Evolutionary conservation across 1,140 invertebrate genomes (phyloP).

Genomic region (Drosophila navojoa): DNA sequence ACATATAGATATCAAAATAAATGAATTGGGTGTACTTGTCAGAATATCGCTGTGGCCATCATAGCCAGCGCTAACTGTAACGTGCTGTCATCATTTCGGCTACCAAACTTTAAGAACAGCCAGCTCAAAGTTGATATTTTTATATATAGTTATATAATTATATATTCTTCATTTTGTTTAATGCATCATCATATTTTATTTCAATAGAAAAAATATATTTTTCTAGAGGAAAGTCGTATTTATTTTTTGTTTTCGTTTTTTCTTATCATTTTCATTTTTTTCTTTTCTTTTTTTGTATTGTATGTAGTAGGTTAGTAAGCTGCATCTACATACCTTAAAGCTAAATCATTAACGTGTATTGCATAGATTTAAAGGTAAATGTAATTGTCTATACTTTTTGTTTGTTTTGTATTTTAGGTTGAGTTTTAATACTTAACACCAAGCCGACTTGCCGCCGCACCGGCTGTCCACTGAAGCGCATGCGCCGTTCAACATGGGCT

Average conservation of each 20-base stretch:
- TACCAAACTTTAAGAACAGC: slow-evolving; percentile 72
- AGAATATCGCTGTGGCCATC: neutral
- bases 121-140: slow-evolving; percentile 55
- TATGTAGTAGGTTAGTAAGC: slow-evolving; percentile 43
- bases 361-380: slow-evolving; percentile 10
- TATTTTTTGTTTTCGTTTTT: slow-evolving; percentile 59
- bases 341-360: slow-evolving; percentile 50
- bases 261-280: slow-evolving; percentile 11
- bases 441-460: slow-evolving; percentile 23
- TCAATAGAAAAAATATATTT: slow-evolving; percentile 77
- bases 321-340: slow-evolving; percentile 76
- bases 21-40: neutral
- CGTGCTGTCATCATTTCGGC: slow-evolving; percentile 34
- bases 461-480: slow-evolving; percentile 47
- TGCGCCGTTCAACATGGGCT: slow-evolving; percentile 47
- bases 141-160: neutral
- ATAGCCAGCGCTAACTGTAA: slow-evolving; percentile 6
- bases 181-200: slow-evolving; percentile 59
- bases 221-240: slow-evolving; percentile 70
- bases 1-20: slow-evolving; percentile 1
- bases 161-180: slow-evolving; percentile 49
- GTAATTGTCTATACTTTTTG: slow-evolving; percentile 11
- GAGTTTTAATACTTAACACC: slow-evolving; percentile 74
- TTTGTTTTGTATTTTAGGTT: slow-evolving; percentile 27
- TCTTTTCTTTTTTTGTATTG: slow-evolving; percentile 21